Percentiles rank a stretch among this genome's conserved stretches.
phyloP scores from a whole-genome alignment of 2,113 vertebrate genomes.

The Glaucomys volans region DNA sequence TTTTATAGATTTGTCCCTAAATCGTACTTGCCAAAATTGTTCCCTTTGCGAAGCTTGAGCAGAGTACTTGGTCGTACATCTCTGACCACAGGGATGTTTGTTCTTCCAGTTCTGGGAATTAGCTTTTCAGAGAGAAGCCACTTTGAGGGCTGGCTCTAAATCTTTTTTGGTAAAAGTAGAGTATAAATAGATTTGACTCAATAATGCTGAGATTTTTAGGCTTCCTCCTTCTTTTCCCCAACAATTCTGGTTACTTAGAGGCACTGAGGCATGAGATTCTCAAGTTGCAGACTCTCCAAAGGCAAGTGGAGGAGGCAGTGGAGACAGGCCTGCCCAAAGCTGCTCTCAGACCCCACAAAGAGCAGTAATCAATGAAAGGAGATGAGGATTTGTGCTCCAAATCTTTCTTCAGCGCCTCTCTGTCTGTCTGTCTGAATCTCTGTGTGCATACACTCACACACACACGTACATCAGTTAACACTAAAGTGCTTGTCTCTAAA shows the following conservation, averaged over 20 bases:
- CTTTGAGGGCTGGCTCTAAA: not conserved
- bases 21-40: not conserved
- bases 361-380: not conserved
- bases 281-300: not conserved
- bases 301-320: not conserved
- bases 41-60: not conserved
- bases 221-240: not conserved
- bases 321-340: not conserved
- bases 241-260: slow-evolving; percentile 30
- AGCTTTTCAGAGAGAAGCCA: slow-evolving; percentile 36
- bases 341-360: not conserved
- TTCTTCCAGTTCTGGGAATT: not conserved
- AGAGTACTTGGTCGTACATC: not conserved
- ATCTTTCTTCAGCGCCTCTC: not conserved
- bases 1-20: not conserved
- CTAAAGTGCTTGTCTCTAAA: not conserved
- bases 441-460: not conserved
- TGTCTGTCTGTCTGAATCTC: not conserved
- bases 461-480: not conserved
- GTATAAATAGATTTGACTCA: slow-evolving; percentile 47
- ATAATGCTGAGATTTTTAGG: slow-evolving; percentile 37
- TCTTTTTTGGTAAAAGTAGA: slow-evolving; percentile 25
- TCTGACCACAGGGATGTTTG: slow-evolving; percentile 17
- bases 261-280: slow-evolving; percentile 10
- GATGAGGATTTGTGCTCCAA: not conserved